Conservation (phyloP, 2,113 vertebrate genomes). For the Grammomys surdaster region DNA sequence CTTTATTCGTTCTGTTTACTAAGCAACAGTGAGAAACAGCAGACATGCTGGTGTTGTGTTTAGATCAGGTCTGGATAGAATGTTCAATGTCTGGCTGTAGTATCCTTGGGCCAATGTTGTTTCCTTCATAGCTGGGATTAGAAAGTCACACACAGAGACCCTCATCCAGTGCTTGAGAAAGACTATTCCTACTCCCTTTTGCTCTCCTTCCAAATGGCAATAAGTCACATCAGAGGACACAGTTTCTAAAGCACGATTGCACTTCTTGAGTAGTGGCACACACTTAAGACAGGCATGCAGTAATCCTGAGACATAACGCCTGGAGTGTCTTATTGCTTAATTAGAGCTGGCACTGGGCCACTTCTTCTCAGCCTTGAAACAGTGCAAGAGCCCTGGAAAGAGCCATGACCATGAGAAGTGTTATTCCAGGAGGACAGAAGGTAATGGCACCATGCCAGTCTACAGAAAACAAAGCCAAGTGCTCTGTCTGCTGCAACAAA, state of each 20-base stretch:
- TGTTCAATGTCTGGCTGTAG: not conserved
- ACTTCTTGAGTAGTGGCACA: slow-evolving; percentile 34
- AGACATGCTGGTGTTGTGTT: rapidly evolving
- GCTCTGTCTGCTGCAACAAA: not conserved
- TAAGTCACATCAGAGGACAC: slow-evolving; percentile 71
- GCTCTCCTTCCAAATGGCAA: slow-evolving; percentile 52
- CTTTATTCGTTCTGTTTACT: not conserved
- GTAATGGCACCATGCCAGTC: slow-evolving; percentile 22
- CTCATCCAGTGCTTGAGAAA: not conserved
- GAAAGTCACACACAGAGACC: slow-evolving; percentile 34
- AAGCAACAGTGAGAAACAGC: not conserved
- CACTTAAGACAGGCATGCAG: slow-evolving; percentile 52
- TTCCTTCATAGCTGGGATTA: not conserved
- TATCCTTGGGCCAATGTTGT: not conserved
- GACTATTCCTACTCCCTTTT: not conserved
- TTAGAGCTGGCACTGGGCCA: slow-evolving; percentile 61
- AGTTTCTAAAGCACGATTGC: slow-evolving; percentile 75
- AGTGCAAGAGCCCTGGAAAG: slow-evolving; percentile 28
- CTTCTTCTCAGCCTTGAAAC: slow-evolving; percentile 64
- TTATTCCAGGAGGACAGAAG: slow-evolving; percentile 42
- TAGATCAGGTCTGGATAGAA: not conserved
- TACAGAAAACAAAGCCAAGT: slow-evolving; percentile 40
- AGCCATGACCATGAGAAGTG: not conserved
- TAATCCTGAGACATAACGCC: slow-evolving; percentile 68
- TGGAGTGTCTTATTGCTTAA: slow-evolving; percentile 67